These are phyloP conservation scores for Caenorhabditis virilis DNA, from an alignment of 2,888 invertebrate genomes.

Conservation along the genomic window DNA sequence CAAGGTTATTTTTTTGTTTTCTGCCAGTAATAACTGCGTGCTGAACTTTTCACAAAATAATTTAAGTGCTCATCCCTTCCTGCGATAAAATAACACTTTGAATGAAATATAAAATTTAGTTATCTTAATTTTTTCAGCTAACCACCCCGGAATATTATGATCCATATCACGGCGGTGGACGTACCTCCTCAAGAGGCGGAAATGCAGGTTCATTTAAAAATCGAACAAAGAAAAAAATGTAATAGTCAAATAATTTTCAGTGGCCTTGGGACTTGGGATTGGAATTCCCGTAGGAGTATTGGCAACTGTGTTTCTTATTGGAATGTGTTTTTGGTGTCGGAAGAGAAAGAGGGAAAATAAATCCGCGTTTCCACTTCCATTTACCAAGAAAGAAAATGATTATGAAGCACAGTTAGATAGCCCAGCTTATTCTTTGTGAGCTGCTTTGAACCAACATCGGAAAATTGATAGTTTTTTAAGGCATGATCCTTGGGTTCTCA, in stretches of 20 bases:
- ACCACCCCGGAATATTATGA: conserved; percentile 35
- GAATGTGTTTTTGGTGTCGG: conserved; percentile 35
- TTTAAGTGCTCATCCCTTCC: no score
- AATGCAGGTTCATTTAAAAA: conserved; percentile 10
- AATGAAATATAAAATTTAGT: neutral
- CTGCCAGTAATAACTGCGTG: no score
- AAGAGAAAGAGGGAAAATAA: conserved; percentile 11
- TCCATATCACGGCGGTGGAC: conserved; percentile 28
- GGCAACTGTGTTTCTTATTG: conserved; percentile 18
- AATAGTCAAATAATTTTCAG: conserved; percentile 16
- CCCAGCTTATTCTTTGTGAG: conserved; percentile 36
- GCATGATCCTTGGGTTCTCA: conserved; percentile 46
- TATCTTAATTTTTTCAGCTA: conserved; percentile 14
- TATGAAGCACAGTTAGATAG: conserved; percentile 40
- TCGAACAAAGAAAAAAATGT: neutral
- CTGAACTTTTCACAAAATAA: no score
- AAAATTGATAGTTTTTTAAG: conserved; percentile 11
- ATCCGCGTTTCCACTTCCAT: conserved; percentile 33
- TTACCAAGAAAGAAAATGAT: conserved; percentile 29
- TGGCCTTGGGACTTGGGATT: conserved; percentile 41
- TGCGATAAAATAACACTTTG: neutral
- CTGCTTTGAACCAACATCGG: conserved; percentile 1
- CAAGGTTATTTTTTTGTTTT: no score
- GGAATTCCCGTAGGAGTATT: conserved; percentile 40
- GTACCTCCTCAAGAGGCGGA: neutral